Evolutionary conservation across 92 coral and sea anemone species (phyloP).

Genomic region (Isaurus tuberculatus): DNA sequence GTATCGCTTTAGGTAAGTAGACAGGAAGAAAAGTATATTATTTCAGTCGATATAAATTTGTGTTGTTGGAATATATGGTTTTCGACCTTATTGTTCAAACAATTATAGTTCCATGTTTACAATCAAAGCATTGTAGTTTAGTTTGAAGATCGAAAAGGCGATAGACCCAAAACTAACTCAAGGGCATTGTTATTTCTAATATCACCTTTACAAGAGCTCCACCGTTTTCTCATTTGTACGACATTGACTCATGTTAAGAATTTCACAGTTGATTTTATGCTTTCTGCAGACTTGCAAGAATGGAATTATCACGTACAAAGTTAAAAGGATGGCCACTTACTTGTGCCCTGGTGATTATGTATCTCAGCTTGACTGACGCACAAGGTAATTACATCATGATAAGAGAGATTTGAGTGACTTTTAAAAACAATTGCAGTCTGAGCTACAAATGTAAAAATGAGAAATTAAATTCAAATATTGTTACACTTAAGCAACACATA

Average conservation of each 20-base stretch:
- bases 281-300: not conserved
- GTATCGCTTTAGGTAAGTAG: constrained; percentile 7
- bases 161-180: constrained; percentile 6
- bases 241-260: not conserved
- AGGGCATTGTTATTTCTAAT: not conserved
- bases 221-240: not conserved
- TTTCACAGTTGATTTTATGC: not conserved
- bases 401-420: not conserved
- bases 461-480: too few relatives aligned
- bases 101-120: constrained; percentile 1
- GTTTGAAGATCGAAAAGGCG: constrained; percentile 4
- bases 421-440: not conserved
- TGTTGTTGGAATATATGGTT: constrained; percentile 7
- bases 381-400: not conserved
- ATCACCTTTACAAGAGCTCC: not conserved
- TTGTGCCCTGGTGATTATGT: not conserved
- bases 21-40: not conserved
- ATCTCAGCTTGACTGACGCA: not conserved
- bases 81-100: constrained; percentile 19
- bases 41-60: constrained; percentile 12
- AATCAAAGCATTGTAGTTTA: constrained; percentile 16
- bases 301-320: not conserved
- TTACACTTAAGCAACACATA: too few relatives aligned
- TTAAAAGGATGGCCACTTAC: constrained; percentile 1
- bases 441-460: not conserved